These are phyloP conservation scores for Tiphia femorata DNA, from an alignment of 2,888 invertebrate genomes.

Conservation along the genomic window DNA sequence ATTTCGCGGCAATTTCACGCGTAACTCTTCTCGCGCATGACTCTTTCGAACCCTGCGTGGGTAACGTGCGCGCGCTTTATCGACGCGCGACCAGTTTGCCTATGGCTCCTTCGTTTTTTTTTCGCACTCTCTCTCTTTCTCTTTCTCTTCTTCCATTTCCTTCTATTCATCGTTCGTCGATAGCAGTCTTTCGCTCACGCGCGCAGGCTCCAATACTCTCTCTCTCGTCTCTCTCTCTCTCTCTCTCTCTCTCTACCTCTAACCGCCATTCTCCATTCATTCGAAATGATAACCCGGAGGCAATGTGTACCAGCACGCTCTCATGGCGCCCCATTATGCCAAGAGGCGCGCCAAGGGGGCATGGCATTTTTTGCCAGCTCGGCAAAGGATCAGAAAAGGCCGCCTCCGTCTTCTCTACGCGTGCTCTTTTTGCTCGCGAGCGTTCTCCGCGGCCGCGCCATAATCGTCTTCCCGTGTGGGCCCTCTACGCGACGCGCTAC, in stretches of 20 bases:
- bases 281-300: slow-evolving; percentile 51
- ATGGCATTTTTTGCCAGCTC: slow-evolving; percentile 62
- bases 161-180: not conserved
- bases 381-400: slow-evolving; percentile 50
- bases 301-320: slow-evolving; percentile 56
- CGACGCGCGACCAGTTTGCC: too few relatives aligned
- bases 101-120: slow-evolving; percentile 6
- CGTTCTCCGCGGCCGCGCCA: slow-evolving; percentile 17
- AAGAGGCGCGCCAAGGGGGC: slow-evolving; percentile 69
- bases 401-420: slow-evolving; percentile 42
- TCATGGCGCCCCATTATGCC: slow-evolving; percentile 66
- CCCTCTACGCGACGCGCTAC: slow-evolving; percentile 23
- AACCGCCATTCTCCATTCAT: too few relatives aligned
- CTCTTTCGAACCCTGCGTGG: too few relatives aligned
- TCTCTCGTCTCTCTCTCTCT: not conserved
- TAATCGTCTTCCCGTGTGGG: slow-evolving; percentile 42
- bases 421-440: slow-evolving; percentile 22
- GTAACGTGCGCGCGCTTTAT: too few relatives aligned
- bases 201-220: slow-evolving; percentile 8
- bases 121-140: not conserved
- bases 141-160: not conserved
- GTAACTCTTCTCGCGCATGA: too few relatives aligned
- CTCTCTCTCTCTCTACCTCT: not conserved
- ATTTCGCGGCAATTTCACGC: too few relatives aligned
- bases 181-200: slow-evolving; percentile 17